Percentiles rank a stretch among this genome's conserved stretches.
phyloP scores from a whole-genome alignment of 2,888 invertebrate species.

The Lordiphosa fenestrarum region DNA sequence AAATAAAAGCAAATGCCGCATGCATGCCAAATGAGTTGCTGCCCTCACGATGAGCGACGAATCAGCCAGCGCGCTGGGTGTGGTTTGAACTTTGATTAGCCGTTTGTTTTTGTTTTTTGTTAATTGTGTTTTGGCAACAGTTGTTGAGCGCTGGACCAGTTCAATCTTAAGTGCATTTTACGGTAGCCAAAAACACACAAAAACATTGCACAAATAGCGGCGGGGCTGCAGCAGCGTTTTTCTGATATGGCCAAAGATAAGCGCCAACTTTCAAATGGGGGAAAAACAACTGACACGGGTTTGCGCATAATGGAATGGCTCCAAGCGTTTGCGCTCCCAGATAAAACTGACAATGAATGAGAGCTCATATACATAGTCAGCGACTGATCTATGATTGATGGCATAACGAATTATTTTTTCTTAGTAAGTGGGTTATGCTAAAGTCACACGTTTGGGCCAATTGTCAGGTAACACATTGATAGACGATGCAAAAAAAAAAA shows the following conservation, averaged over 20 bases:
- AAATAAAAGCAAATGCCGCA: conserved; percentile 60
- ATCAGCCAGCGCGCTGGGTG: conserved; percentile 13
- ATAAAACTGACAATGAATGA: conserved; percentile 26
- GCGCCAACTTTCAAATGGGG: conserved; percentile 17
- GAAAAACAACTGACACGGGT: conserved; percentile 14
- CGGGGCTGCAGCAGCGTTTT: background rate
- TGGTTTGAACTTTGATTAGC: conserved; percentile 2
- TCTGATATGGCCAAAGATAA: conserved; percentile 24
- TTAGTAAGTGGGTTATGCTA: too few species aligned
- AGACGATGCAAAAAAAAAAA: too few species aligned
- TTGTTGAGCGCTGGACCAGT: conserved; percentile 19
- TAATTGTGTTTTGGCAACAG: conserved; percentile 2
- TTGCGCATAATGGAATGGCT: conserved; percentile 39
- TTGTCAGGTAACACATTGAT: too few species aligned
- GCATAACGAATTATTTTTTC: conserved; percentile 1
- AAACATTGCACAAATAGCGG: conserved; percentile 30
- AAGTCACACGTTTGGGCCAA: background rate
- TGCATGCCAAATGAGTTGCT: conserved; percentile 48
- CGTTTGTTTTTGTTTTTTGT: background rate
- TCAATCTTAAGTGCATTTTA: conserved; percentile 26
- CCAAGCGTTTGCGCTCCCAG: conserved; percentile 18
- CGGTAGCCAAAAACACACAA: conserved; percentile 20
- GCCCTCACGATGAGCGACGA: conserved; percentile 18
- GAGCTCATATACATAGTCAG: conserved; percentile 26
- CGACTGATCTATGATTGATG: conserved; percentile 38